Evolutionary conservation across 1,140 invertebrate genomes (phyloP), one percentile per base, ranked within the genome.

Genomic region (Hylaeus anthracinus): DNA sequence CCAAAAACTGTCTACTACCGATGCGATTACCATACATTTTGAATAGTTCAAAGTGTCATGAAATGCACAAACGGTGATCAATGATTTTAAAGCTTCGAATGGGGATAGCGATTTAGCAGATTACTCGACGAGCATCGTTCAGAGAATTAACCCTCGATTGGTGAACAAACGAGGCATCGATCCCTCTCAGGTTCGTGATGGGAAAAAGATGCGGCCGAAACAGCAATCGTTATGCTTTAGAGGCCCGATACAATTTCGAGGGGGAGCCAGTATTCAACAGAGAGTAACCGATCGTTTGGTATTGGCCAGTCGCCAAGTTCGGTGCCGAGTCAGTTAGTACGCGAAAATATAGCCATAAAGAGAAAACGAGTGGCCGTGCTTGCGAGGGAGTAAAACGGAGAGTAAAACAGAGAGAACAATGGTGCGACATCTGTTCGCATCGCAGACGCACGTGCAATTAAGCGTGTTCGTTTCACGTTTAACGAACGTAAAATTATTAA

Each of bases 261-360:
- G 39, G 39, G 45, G 4, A 64, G 60, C 67, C 76, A 64, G 58
- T 86, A 72, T 82, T 70, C 69, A 51, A 51, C 77, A 51, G 55
- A 80, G 66, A 70, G 63, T 69, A 81, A 86, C 61, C 58, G 58
- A 75, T 67, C 85, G 77, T 43, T 84, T 81, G 53, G 72, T 78
- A 79, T 76, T 73, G 77, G 79, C 48, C 70, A 39, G 6, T 81
- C 39, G 81, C 72, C 70, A 73, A 53, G 43, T 61, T 55, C 60
- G 74, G 45, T 75, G 63, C 37, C 71, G 45, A 60, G 65, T 69
- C 74, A 65, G 82, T 63, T 60, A 53, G 72, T 60, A 48, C 79
- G 71, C 14, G 72, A 69, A 85, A 75, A 41, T 82, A 67, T 85
- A 72, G 72, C 10, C 69, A n/a, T 86, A 69, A 70, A 81, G 58